Base-by-base conservation (phyloP, 2,888 invertebrate species). In the Ochlodes sylvanus region DNA sequence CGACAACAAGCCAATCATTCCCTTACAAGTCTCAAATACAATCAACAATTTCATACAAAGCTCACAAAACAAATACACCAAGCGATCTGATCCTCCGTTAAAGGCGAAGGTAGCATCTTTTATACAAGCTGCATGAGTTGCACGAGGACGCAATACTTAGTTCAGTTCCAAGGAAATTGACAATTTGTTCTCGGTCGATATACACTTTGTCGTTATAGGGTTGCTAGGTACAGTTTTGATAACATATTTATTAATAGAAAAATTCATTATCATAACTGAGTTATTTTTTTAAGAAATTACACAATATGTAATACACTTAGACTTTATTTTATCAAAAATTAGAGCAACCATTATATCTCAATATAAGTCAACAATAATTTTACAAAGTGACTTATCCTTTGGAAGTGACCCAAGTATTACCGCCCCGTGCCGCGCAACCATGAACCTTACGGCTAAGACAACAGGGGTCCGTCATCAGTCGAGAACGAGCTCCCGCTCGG, bases 401-500 rank as follows among this genome's bases (percentile, higher is more conserved):
- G n/a, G n/a, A n/a, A n/a, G n/a, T n/a, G 27, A 27, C 1, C 17
- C 15, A 17, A 47, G 44, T 52, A 52, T 52, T 14, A 52, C 52
- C 21, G 6, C 52, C 44, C 17, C 17, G 44, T 17, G 17, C 15
- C 44, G 17, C 9, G 62, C 62, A 38, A 62, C 38, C 38, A 52
- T 52, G 50, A 62, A 34, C 52, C 62, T 62, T 62, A 62, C 10
- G n/a, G 15, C 21, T 63, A 63, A 69, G 38, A 15, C 27, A 70
- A 65, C 69, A 72, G 67, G 12, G 65, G 64, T 60, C 69, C 61
- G 52, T 52, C 50, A 69, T 73, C 76, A 90, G 74, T 89, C 89
- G 69, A 77, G 74, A 71, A 87, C 75, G 63, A 87, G 73, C 68
- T 82, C 84, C 71, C 77, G 71, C 42, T 75, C 74, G 41, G 74